Evolutionary conservation across 2,797 vertebrate genomes (phyloP).

Genomic region (Lacerta agilis): DNA sequence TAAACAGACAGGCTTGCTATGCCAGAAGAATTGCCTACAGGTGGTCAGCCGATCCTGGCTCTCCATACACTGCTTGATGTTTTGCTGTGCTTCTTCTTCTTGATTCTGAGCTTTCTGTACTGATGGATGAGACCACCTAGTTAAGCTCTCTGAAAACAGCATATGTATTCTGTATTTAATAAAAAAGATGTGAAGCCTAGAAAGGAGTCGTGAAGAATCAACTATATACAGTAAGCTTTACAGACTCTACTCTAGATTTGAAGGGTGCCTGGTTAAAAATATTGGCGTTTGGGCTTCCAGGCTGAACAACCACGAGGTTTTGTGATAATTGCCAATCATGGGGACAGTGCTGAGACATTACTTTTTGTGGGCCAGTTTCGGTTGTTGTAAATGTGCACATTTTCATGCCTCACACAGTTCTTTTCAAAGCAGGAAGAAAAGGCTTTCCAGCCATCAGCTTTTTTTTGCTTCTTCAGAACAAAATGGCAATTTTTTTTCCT

Average conservation of each 20-base stretch:
- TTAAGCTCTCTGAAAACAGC: neutral
- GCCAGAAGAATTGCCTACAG: neutral
- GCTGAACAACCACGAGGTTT: neutral
- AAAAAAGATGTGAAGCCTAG: neutral
- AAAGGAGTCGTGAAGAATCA: neutral
- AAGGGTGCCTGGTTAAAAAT: neutral
- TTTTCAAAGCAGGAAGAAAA: neutral
- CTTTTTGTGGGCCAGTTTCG: constrained; percentile 1
- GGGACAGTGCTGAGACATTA: neutral
- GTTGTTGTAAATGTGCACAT: neutral
- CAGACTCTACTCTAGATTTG: neutral
- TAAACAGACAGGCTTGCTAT: neutral
- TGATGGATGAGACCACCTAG: neutral
- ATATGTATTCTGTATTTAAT: neutral
- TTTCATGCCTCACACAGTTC: neutral
- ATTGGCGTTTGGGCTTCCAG: neutral
- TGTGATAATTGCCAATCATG: neutral
- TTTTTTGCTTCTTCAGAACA: neutral
- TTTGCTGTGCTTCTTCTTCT: neutral
- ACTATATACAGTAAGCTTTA: neutral
- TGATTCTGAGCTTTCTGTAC: neutral
- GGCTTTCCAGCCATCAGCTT: neutral
- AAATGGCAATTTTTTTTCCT: constrained; percentile 5
- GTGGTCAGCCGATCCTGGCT: neutral
- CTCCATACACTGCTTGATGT: neutral